Evolutionary conservation across 2,113 vertebrate genomes (phyloP).

Genomic region (Onychostruthus taczanowskii): DNA sequence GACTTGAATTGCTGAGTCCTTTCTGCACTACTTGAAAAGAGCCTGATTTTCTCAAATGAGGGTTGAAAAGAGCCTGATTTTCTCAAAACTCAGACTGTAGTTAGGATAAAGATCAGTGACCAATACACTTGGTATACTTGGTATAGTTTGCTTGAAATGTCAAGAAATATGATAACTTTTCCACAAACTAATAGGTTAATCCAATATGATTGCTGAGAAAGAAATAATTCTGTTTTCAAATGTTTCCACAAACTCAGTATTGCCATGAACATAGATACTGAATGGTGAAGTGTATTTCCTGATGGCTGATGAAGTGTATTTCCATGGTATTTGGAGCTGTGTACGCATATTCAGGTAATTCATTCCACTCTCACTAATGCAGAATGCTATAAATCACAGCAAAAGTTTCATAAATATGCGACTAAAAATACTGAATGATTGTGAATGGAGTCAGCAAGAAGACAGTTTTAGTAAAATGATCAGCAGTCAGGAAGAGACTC

Average conservation of each 20-base stretch:
- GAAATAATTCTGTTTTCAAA: slow-evolving; percentile 14
- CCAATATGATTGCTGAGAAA: slow-evolving; percentile 1
- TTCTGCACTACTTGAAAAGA: neutral
- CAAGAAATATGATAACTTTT: neutral
- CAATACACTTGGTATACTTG: neutral
- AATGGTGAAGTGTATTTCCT: too few species aligned
- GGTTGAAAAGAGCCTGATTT: neutral
- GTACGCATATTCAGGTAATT: neutral
- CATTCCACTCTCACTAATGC: neutral
- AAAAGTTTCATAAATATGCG: neutral
- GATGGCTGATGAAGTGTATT: neutral
- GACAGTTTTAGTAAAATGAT: neutral
- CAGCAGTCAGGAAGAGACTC: neutral
- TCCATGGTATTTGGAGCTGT: neutral
- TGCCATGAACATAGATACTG: neutral
- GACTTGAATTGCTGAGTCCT: neutral
- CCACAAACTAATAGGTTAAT: slow-evolving; percentile 2
- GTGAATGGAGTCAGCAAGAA: neutral
- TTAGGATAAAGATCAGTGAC: neutral
- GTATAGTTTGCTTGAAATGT: slow-evolving; percentile 8
- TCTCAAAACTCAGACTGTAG: neutral
- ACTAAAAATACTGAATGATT: neutral
- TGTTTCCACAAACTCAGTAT: neutral
- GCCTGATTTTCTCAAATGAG: neutral
- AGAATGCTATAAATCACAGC: neutral